Evolutionary conservation across 1,140 invertebrate genomes (phyloP), one percentile per base, ranked within the genome.

Genomic region (Ganaspis sp.): DNA sequence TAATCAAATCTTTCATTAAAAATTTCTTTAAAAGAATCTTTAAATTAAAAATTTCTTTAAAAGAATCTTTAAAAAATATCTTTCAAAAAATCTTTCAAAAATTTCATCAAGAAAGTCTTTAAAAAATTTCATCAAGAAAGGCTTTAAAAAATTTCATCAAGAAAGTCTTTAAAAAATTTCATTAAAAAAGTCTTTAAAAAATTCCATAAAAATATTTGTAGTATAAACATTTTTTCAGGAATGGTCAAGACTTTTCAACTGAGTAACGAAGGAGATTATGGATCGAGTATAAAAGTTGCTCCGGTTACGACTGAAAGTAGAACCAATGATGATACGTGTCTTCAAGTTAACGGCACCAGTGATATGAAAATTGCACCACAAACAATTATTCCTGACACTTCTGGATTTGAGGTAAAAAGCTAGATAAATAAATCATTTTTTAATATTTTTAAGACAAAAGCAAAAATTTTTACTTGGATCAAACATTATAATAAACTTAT

Each of bases 201-300:
- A 70, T 38, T 37, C 15, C 15, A 15, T 70, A 1, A 9, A 70
- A 70, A 70, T 12, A n/a, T n/a, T n/a, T n/a, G n/a, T n/a, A 40
- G n/a, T 58, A 42, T 15, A 69, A 70, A 73, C 37, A n/a, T 70
- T 73, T 64, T 73, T 87, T 11, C 74, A 94, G 94, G 93, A 23
- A 96, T 98, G 94, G 96, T 97, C 0, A 96, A 97, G 89, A 98
- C 97, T 0, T 96, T 96, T 86, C 97, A 98, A 89, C 85, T 97
- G 12, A 90, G 93, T 1, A 87, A 92, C 1, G 82, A 92, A n/a
- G 94, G 93, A 15, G 76, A 90, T 3, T 96, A 92, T 90, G 97
- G 97, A 4, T 92, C 93, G 0, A 94, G 94, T 79, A 92, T 97
- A 21, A 98, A 98, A 93, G 90, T 99, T 49, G 96, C 96, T 0